These are phyloP conservation scores for Cerastis leucographa DNA, from an alignment of 2,888 invertebrate genomes.

Conservation along the genomic window DNA sequence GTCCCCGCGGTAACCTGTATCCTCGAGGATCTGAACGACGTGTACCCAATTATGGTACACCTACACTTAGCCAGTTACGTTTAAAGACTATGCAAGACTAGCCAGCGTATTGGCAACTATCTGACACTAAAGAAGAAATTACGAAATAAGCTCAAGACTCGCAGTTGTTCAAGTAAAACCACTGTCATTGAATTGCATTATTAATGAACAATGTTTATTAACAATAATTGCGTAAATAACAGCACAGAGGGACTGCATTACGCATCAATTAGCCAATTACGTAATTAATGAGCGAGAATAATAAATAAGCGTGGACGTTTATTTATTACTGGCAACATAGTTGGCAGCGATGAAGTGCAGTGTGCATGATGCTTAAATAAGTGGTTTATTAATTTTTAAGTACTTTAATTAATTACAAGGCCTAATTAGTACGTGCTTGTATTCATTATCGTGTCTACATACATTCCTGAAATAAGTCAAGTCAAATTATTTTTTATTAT, in stretches of 20 bases:
- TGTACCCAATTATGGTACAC: neutral
- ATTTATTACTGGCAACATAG: slow-evolving; percentile 62
- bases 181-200: slow-evolving; percentile 41
- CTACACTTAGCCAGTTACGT: neutral
- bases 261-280: slow-evolving; percentile 75
- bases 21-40: too few relatives aligned
- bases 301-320: slow-evolving; percentile 64
- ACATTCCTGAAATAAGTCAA: neutral
- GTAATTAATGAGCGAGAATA: slow-evolving; percentile 71
- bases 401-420: neutral
- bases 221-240: slow-evolving; percentile 59
- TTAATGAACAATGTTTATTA: slow-evolving; percentile 56
- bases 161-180: neutral
- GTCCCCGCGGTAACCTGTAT: too few relatives aligned
- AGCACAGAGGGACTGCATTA: slow-evolving; percentile 58
- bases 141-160: neutral
- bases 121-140: neutral
- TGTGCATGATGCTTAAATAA: slow-evolving; percentile 28
- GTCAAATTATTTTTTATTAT: too few relatives aligned
- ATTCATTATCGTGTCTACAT: neutral
- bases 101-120: neutral
- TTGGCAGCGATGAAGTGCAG: slow-evolving; percentile 10
- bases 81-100: neutral
- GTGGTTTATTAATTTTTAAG: slow-evolving; percentile 51
- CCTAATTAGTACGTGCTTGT: slow-evolving; percentile 3